Conservation (phyloP, 2,797 vertebrate genomes). For the Ptychobarbus kaznakovi region DNA sequence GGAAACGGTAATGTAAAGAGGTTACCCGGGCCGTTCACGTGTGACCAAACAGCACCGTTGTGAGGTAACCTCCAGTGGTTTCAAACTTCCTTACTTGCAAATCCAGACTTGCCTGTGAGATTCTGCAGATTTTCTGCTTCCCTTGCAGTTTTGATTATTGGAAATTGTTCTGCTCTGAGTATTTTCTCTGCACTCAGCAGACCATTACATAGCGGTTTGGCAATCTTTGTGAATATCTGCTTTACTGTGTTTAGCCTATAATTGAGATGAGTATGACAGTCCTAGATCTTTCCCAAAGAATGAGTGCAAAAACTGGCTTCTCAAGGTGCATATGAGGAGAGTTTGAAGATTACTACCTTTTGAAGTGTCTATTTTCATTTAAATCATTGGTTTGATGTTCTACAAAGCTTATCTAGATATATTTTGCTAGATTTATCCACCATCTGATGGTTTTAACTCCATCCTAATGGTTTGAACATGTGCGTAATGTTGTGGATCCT, state of each 20-base stretch:
- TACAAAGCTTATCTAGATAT: neutral
- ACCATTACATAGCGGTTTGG: conserved; percentile 23
- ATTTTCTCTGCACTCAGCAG: conserved; percentile 55
- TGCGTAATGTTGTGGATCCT: conserved; percentile 9
- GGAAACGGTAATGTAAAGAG: conserved; percentile 7
- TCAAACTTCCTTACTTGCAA: conserved; percentile 43
- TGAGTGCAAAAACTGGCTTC: neutral
- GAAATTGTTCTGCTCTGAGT: neutral
- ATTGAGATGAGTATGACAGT: conserved; percentile 30
- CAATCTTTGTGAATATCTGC: conserved; percentile 33
- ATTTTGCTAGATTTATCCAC: conserved; percentile 8
- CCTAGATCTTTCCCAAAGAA: neutral
- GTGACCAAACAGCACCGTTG: conserved; percentile 27
- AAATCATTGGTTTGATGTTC: neutral
- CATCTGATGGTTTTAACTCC: conserved; percentile 20
- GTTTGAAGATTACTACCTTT: neutral
- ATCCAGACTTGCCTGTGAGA: conserved; percentile 39
- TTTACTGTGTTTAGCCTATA: conserved; percentile 33
- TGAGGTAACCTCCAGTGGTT: conserved; percentile 31
- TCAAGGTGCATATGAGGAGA: neutral
- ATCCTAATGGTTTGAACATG: conserved; percentile 29
- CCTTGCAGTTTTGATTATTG: conserved; percentile 39
- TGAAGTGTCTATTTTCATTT: neutral
- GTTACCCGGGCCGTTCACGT: neutral
- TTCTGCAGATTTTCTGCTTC: conserved; percentile 41